Base-by-base conservation (phyloP, 2,888 invertebrate species). In the Boloria euphrosyne region DNA sequence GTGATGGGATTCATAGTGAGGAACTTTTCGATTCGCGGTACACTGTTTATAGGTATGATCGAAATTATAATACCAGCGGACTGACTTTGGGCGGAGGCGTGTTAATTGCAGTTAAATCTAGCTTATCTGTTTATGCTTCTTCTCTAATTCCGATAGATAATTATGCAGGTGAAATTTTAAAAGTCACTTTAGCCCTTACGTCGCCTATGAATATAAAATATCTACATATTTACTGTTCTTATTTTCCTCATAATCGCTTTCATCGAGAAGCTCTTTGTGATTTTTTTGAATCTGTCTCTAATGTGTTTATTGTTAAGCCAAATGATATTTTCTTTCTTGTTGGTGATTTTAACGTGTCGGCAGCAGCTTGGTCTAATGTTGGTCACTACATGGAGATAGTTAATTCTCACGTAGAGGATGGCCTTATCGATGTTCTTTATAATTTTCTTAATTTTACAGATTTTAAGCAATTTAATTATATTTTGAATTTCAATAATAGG, bases 41-140 rank as follows among this genome's bases (percentile, higher is more conserved):
- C n/a, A 16, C 6, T 14, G 47, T 47, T 16, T n/a, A 47, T 6
- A 47, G 47, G 14, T n/a, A n/a, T 47, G n/a, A 47, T n/a, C 47
- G 47, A 13, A 38, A 14, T 52, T 52, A 52, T 4, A 18, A 27
- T 4, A 3, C n/a, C 3, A 13, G 27, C 3, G 52, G 52, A 18
- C 18, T 13, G 1, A 27, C 14, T n/a, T 27, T 52, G 52, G 52
- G 22, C 14, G 52, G 52, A 14, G 13, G 52, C 14, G 27, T 52
- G 52, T 27, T 52, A 14, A 52, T 52, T 27, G 52, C 14, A 18
- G n/a, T 52, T n/a, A 52, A 52, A 52, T 52, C 52, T 10, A 52
- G 22, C 13, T 51, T 51, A 17, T 51, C 13, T 10, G 51, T 51
- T 16, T 51, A 3, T 51, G 13, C 13, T 17, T 51, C 51, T 18